A percentile compares a stretch with the other conserved stretches of the same genome.
Evolutionary conservation across 2,113 vertebrate species (phyloP).

Genomic region (Alligator sinensis): DNA sequence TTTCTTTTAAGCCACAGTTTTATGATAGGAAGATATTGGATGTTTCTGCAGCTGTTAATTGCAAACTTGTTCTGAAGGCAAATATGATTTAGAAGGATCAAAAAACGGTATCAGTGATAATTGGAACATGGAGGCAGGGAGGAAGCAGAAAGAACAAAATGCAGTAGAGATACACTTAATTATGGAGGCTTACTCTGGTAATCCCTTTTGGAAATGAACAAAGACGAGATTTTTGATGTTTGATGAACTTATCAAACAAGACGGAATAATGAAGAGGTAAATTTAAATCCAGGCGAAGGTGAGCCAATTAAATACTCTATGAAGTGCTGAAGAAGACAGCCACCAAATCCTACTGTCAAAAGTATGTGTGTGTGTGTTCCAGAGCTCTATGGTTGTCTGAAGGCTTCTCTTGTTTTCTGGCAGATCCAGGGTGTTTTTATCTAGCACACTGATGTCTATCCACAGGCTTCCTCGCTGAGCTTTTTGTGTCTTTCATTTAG

Average conservation of each 20-base stretch:
- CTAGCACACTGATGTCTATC: not conserved
- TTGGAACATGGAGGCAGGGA: slow-evolving; percentile 65
- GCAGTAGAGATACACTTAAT: slow-evolving; percentile 73
- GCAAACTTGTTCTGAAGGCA: slow-evolving; percentile 64
- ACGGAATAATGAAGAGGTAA: slow-evolving; percentile 71
- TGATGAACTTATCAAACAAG: slow-evolving; percentile 75
- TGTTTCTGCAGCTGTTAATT: slow-evolving; percentile 63
- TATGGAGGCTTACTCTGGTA: slow-evolving; percentile 68
- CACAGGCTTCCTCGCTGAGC: not conserved
- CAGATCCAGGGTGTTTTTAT: not conserved
- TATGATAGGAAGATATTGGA: not conserved
- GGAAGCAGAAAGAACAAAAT: not conserved
- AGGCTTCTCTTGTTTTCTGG: slow-evolving; percentile 11
- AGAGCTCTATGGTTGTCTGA: not conserved
- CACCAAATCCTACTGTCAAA: slow-evolving; percentile 50
- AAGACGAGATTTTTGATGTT: slow-evolving; percentile 72
- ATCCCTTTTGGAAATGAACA: slow-evolving; percentile 74
- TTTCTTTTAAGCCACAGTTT: slow-evolving; percentile 1
- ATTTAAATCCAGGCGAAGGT: slow-evolving; percentile 63
- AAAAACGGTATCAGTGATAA: slow-evolving; percentile 70
- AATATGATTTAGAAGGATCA: slow-evolving; percentile 75
- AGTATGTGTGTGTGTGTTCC: accelerated
- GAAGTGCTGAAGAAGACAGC: slow-evolving; percentile 48
- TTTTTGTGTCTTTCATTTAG: not conserved
- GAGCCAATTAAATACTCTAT: slow-evolving; percentile 63